These are phyloP conservation scores for Leucosticte australis DNA, from an alignment of 2,113 vertebrate genomes.

Conservation along the genomic window DNA sequence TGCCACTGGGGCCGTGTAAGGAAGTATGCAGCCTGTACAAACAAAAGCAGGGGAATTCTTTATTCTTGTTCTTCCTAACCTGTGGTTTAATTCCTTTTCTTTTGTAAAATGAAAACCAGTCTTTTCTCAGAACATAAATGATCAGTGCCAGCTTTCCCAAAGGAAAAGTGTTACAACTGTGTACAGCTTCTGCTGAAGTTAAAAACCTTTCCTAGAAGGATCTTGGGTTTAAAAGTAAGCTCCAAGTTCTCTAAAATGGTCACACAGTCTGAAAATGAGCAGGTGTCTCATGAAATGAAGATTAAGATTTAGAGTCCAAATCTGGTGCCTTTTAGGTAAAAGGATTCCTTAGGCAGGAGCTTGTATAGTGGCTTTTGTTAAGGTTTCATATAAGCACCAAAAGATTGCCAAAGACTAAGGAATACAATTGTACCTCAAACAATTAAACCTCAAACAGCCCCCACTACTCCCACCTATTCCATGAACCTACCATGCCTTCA, in stretches of 20 bases:
- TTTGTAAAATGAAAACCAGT: slow-evolving; percentile 29
- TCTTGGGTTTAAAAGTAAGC: slow-evolving; percentile 21
- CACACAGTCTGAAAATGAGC: background rate
- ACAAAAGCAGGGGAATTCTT: slow-evolving; percentile 44
- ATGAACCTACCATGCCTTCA: background rate
- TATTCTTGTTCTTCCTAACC: slow-evolving; percentile 35
- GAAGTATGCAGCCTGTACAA: background rate
- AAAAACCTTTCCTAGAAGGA: slow-evolving; percentile 33
- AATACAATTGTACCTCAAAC: background rate
- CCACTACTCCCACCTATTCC: background rate
- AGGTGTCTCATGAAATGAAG: slow-evolving; percentile 30
- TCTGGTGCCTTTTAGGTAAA: slow-evolving; percentile 18
- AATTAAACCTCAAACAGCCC: background rate
- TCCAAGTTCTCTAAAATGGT: background rate
- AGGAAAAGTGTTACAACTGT: slow-evolving; percentile 44
- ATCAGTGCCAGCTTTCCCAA: slow-evolving; percentile 37
- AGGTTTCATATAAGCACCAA: background rate
- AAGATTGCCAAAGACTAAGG: background rate
- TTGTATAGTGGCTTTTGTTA: background rate
- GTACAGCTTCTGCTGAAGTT: slow-evolving; percentile 22
- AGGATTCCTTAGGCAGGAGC: slow-evolving; percentile 11
- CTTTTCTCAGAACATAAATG: slow-evolving; percentile 39
- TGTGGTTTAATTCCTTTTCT: slow-evolving; percentile 47
- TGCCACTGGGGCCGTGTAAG: background rate
- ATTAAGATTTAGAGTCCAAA: slow-evolving; percentile 27